These are phyloP conservation scores for Aurelia aurita DNA, from an alignment of 30 jellyfish, hydroid and myxozoan species.

Conservation along the genomic window DNA sequence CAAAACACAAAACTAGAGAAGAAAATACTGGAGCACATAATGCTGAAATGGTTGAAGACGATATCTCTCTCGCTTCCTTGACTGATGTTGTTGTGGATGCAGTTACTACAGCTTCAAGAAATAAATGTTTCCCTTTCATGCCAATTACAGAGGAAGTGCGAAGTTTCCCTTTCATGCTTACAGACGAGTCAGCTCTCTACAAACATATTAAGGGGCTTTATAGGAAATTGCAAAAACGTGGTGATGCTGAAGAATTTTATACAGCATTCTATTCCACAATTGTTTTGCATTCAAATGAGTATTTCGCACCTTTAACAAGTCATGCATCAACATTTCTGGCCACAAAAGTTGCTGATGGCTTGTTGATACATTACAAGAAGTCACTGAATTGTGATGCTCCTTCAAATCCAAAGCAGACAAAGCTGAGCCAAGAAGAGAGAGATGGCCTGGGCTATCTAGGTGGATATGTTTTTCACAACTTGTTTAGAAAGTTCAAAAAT, in stretches of 20 bases:
- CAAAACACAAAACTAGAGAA: not conserved
- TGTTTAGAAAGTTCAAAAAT: too few species aligned
- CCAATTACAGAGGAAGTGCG: not conserved
- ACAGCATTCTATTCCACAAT: not conserved
- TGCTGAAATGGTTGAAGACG: not conserved
- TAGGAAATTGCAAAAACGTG: not conserved
- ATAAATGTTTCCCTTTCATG: not conserved
- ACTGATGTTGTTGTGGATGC: not conserved
- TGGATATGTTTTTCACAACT: too few species aligned
- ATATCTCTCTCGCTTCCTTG: not conserved
- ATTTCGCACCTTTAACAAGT: not conserved
- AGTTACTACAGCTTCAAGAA: not conserved
- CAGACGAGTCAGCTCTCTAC: too few species aligned
- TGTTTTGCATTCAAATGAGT: not conserved
- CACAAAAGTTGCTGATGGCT: not conserved
- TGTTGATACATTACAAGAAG: not conserved
- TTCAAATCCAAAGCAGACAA: not conserved
- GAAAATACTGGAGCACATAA: not conserved
- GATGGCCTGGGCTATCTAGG: not conserved
- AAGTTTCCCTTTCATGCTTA: not conserved
- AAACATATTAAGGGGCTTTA: not conserved
- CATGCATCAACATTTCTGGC: constrained; percentile 4
- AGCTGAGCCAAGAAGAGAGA: not conserved
- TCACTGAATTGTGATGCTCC: too few species aligned
- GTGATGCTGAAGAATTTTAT: too few species aligned